Percentiles rank a stretch among this genome's conserved stretches.
These are phyloP conservation scores for Globia sparganii DNA, from an alignment of 2,888 invertebrate species.

Conservation along the genomic window DNA sequence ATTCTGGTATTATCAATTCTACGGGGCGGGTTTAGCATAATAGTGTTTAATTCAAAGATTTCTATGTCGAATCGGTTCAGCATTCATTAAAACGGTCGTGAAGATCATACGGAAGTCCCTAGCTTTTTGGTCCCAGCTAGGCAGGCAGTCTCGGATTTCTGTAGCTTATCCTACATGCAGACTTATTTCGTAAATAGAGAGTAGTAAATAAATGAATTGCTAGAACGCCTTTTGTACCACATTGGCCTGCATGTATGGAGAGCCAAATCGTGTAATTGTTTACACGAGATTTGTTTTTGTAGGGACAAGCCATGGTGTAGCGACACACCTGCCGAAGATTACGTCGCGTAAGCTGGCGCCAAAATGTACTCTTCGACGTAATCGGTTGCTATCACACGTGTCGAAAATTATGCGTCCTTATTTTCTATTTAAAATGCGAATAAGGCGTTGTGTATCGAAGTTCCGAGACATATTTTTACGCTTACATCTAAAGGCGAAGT, in stretches of 20 bases:
- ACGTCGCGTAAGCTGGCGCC: not conserved
- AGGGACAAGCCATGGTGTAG: not conserved
- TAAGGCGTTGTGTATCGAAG: not conserved
- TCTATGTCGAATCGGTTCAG: slow-evolving; percentile 38
- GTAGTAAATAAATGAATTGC: slow-evolving; percentile 33
- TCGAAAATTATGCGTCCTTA: not conserved
- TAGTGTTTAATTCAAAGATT: slow-evolving; percentile 36
- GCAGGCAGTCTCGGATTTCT: slow-evolving; percentile 21
- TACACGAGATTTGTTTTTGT: not conserved
- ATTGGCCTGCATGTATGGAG: not conserved
- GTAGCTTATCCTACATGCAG: slow-evolving; percentile 38
- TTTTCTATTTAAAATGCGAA: not conserved
- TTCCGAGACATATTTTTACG: not conserved
- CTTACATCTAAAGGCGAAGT: not conserved
- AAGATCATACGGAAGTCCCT: slow-evolving; percentile 40
- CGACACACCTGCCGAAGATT: slow-evolving; percentile 17
- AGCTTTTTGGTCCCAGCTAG: slow-evolving; percentile 30
- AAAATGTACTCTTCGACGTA: not conserved
- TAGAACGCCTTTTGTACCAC: not conserved
- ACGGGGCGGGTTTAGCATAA: slow-evolving; percentile 50
- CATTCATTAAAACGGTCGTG: slow-evolving; percentile 37
- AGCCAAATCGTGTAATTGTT: not conserved
- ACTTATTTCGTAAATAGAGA: slow-evolving; percentile 18
- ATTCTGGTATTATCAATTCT: slow-evolving; percentile 56
- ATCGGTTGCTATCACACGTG: not conserved